Evolutionary conservation across 2,113 vertebrate genomes (phyloP).

Genomic region (Cromileptes altivelis): DNA sequence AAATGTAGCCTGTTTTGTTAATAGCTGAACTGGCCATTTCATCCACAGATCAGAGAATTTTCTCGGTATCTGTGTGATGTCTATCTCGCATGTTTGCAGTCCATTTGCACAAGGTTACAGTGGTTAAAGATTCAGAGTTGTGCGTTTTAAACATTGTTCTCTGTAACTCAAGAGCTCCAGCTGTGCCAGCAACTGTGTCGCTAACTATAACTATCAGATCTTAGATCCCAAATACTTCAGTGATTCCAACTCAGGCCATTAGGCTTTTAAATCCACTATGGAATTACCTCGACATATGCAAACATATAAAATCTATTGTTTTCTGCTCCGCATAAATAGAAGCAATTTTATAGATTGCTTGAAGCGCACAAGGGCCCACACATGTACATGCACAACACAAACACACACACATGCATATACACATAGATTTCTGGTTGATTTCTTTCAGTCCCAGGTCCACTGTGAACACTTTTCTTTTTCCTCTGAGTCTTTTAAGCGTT

Average conservation of each 20-base stretch:
- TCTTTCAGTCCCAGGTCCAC: conserved; percentile 51
- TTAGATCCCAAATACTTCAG: conserved; percentile 55
- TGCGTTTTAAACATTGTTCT: conserved; percentile 61
- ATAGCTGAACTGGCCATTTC: conserved; percentile 72
- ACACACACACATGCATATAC: conserved; percentile 24
- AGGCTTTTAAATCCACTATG: conserved; percentile 39
- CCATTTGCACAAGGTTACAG: conserved; percentile 71
- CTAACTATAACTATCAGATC: conserved; percentile 64
- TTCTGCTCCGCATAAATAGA: conserved; percentile 16
- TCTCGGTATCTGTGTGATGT: conserved; percentile 71
- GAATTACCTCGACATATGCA: conserved; percentile 28
- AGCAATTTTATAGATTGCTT: conserved; percentile 24
- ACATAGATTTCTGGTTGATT: conserved; percentile 69
- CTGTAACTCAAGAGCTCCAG: conserved; percentile 30
- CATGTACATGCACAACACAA: background rate
- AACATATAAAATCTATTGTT: conserved; percentile 34
- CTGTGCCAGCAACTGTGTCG: conserved; percentile 44
- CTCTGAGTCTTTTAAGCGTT: conserved; percentile 64
- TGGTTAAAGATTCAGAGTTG: conserved; percentile 48
- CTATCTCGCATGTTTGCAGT: conserved; percentile 75
- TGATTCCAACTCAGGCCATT: conserved; percentile 63
- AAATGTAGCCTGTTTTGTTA: conserved; percentile 78
- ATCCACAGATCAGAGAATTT: conserved; percentile 67
- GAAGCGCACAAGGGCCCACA: conserved; percentile 1
- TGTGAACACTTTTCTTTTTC: conserved; percentile 69